phyloP scores from a whole-genome alignment of 2,797 vertebrate species.

The Diglossa cyanea region DNA sequence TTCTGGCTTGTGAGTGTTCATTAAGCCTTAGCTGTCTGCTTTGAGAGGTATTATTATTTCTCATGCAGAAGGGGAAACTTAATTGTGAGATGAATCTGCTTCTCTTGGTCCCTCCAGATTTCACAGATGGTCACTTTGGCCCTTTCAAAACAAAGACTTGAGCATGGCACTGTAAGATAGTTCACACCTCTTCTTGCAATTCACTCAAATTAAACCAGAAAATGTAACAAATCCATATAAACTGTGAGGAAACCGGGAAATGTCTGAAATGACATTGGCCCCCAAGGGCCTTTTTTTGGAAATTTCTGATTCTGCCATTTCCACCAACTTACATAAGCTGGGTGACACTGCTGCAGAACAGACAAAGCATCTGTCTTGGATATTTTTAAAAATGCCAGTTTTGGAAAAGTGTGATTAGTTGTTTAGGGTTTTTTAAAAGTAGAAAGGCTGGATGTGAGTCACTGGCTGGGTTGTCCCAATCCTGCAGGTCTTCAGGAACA shows the following conservation, averaged over 20 bases:
- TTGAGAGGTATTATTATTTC: background rate
- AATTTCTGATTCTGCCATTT: background rate
- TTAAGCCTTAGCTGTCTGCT: background rate
- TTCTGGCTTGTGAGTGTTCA: background rate
- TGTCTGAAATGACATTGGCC: background rate
- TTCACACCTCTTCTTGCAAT: background rate
- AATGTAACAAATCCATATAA: background rate
- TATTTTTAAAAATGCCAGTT: conserved; percentile 33
- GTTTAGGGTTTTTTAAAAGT: background rate
- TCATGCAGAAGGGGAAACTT: background rate
- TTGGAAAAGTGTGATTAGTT: background rate
- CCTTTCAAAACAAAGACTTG: background rate
- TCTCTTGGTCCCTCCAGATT: background rate
- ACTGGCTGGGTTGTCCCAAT: background rate
- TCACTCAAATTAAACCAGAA: background rate
- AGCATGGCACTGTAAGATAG: background rate
- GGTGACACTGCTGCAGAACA: background rate
- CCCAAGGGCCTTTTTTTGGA: background rate
- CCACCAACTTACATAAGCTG: background rate
- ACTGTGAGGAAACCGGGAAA: background rate
- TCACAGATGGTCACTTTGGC: background rate
- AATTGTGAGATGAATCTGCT: background rate
- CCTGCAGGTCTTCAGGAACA: background rate
- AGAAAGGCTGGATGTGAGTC: background rate
- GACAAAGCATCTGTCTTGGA: conserved; percentile 8